Conservation (phyloP, 1,140 invertebrate species). For the Drosophila sturtevanti region DNA sequence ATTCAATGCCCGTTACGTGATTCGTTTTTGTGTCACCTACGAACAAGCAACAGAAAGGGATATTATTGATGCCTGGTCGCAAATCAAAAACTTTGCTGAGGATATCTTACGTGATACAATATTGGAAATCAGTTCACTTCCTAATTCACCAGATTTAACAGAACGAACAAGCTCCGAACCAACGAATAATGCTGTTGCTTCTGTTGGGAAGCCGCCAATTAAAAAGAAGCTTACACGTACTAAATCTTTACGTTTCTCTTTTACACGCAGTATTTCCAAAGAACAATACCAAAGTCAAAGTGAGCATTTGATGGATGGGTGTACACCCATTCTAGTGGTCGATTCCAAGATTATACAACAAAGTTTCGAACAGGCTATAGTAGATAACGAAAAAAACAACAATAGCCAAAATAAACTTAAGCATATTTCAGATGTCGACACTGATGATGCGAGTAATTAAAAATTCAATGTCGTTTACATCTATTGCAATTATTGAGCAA, state of each 20-base stretch:
- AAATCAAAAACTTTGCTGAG: slow-evolving; percentile 88
- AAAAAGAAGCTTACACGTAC: slow-evolving; percentile 84
- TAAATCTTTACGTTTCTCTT: slow-evolving; percentile 86
- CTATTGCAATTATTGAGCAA: slow-evolving; percentile 44
- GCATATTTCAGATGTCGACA: slow-evolving; percentile 76
- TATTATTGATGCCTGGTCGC: slow-evolving; percentile 89
- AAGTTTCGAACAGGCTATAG: slow-evolving; percentile 65
- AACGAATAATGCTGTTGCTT: slow-evolving; percentile 32
- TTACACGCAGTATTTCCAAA: slow-evolving; percentile 87
- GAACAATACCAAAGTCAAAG: slow-evolving; percentile 86
- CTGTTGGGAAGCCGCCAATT: slow-evolving; percentile 83
- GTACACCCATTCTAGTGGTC: slow-evolving; percentile 86
- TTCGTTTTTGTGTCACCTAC: slow-evolving; percentile 93
- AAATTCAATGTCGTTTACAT: not conserved
- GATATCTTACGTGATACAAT: slow-evolving; percentile 85
- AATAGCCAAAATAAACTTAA: slow-evolving; percentile 60
- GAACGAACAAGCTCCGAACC: slow-evolving; percentile 71
- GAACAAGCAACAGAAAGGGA: slow-evolving; percentile 91
- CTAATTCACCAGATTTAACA: slow-evolving; percentile 59
- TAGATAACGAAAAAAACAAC: slow-evolving; percentile 51
- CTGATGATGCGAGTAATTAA: slow-evolving; percentile 79
- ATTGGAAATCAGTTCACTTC: slow-evolving; percentile 65
- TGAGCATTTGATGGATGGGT: slow-evolving; percentile 86
- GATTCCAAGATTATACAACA: slow-evolving; percentile 71
- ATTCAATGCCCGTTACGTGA: slow-evolving; percentile 89